Evolutionary conservation across 2,113 vertebrate genomes (phyloP).

Genomic region (Plectropomus leopardus): DNA sequence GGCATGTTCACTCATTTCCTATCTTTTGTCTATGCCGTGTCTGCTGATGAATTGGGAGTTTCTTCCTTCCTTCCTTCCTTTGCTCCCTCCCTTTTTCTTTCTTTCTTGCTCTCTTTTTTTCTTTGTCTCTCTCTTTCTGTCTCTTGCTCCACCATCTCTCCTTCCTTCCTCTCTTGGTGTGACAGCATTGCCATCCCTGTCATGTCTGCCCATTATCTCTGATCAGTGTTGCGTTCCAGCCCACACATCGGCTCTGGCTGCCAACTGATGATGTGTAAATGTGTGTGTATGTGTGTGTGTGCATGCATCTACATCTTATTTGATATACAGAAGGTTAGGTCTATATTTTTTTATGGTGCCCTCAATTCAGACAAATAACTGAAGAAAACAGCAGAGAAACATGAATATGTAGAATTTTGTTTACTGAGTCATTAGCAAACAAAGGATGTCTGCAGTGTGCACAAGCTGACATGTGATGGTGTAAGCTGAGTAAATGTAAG

Average conservation of each 20-base stretch:
- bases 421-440: constrained; percentile 1
- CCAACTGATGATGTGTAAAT: constrained; percentile 33
- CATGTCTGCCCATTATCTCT: constrained; percentile 75
- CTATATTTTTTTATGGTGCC: not conserved
- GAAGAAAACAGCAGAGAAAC: not conserved
- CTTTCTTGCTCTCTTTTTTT: constrained; percentile 1
- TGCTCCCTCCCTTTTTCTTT: constrained; percentile 7
- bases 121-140: constrained; percentile 33
- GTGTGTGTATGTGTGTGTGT: not conserved
- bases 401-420: not conserved
- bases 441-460: constrained; percentile 14
- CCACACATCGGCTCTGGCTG: constrained; percentile 48
- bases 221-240: constrained; percentile 65
- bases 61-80: constrained; percentile 56
- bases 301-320: constrained; percentile 47
- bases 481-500: not conserved
- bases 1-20: constrained; percentile 73
- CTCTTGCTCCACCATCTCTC: constrained; percentile 37
- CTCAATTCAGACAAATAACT: not conserved
- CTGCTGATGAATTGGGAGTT: constrained; percentile 69
- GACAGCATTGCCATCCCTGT: constrained; percentile 61
- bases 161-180: constrained; percentile 37
- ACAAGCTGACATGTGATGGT: constrained; percentile 9
- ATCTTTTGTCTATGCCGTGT: constrained; percentile 74
- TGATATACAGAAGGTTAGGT: constrained; percentile 10